Evolutionary conservation across 2,888 invertebrate genomes (phyloP), one percentile per base, ranked within the genome.

Genomic region (Phalera bucephala): DNA sequence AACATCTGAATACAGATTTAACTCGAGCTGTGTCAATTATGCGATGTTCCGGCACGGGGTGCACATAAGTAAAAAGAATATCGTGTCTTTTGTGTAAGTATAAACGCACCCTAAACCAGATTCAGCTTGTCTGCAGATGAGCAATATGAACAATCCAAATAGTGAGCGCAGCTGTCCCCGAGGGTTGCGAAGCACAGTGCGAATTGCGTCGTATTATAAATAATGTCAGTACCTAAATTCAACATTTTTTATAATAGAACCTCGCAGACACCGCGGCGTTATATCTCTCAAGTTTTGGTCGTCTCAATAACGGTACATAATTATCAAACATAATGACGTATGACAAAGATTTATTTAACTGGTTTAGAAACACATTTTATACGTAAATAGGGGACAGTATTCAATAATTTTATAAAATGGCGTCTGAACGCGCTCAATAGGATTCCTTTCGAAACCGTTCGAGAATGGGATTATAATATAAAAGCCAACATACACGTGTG

Each of bases 381-480:
- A 42, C 43, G 40, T 33, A 58, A 49, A 51, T 50, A 42, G 35
- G 40, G 48, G 42, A 33, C 51, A 53, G 48, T 38, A 38, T 44
- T 55, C 51, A 61, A 67, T 55, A 47, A 45, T 52, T 52, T 45
- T 47, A 52, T 44, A 41, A 35, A 50, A 50, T 38, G 36, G 40
- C 38, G 41, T 28, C 50, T 46, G 40, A 40, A 50, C 34, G 37
- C 43, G 35, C 37, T 46, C 49, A 49, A 52, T 47, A 34, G 53
- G 40, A 60, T 52, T 56, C 45, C 40, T 45, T 56, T 52, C 38
- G 36, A 38, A 43, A 32, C 48, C 40, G 52, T 60, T 58, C 41
- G 44, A 45, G 43, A 49, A 59, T 45, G 35, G 46, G 31, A 40
- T 56, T 50, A 56, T 44, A 46, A 43, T 46, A 52, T 45, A 52